Base-by-base conservation (phyloP, 1,140 invertebrate genomes). In the Andricus grossulariae region DNA sequence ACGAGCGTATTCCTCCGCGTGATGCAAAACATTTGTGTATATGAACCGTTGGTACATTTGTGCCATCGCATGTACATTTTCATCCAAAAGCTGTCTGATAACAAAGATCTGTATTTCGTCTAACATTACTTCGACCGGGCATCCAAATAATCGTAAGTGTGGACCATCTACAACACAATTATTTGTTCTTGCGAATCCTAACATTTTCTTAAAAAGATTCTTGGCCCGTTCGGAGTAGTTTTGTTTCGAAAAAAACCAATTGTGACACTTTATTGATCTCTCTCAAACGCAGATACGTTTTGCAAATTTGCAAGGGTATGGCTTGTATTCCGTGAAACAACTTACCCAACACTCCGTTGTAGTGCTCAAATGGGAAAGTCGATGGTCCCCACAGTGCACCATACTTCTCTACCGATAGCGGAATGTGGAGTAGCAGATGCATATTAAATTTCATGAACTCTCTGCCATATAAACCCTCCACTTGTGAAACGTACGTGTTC, bases 311-410 rank as follows among this genome's bases (percentile, higher is more conserved):
- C 21, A 60, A n/a, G 12, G 75, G 45, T 21, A 81, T 32, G n/a
- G 15, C 50, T 57, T 81, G 72, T 15, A 74, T 72, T 19, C 45
- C 72, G 32, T 77, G 10, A 15, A 80, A n/a, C 45, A 79, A 60
- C 1, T 45, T 75, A 75, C 71, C 72, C 15, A 76, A 18, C 8
- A 75, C 50, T 10, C 55, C 54, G 66, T 86, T 86, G 54, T 73
- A 80, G 55, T 77, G 55, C 73, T 86, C 83, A 71, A 77, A 86
- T n/a, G 80, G 81, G 75, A 83, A 86, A 5, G 82, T 75, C 0
- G 82, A 85, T 71, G 74, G 81, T 10, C 66, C 72, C 75, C 77
- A 85, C 5, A 82, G 52, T 5, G 84, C 77, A 16, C 82, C 82
- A 75, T 74, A 82, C 11, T 76, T 75, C 25, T 49, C 25, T 18